phyloP scores from a whole-genome alignment of 2,797 vertebrate genomes.

The Cuniculus paca region DNA sequence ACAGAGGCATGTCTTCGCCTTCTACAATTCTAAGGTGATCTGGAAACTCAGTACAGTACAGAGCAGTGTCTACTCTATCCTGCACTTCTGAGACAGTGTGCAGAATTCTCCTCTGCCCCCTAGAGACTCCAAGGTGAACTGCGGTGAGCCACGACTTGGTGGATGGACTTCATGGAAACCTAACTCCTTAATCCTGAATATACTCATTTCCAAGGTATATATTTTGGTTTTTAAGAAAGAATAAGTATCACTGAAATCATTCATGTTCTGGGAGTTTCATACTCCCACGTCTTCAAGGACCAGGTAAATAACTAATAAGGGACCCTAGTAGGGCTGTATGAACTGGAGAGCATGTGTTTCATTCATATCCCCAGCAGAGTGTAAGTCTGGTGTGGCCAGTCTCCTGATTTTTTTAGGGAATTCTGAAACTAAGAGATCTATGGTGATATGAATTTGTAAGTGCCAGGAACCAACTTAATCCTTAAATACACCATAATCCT shows the following conservation, averaged over 20 bases:
- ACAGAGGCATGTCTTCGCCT: not conserved
- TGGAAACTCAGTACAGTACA: not conserved
- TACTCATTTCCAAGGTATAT: not conserved
- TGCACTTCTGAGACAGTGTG: not conserved
- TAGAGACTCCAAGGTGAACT: slow-evolving; percentile 48
- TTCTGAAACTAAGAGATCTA: not conserved
- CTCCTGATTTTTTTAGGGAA: not conserved
- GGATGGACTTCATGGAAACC: not conserved
- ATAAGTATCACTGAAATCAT: not conserved
- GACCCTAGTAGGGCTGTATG: too few species aligned
- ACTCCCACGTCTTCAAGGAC: not conserved
- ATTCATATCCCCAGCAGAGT: not conserved
- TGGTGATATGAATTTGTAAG: not conserved
- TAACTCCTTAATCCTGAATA: not conserved
- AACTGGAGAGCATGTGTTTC: not conserved
- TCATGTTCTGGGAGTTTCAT: not conserved
- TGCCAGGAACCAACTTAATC: not conserved
- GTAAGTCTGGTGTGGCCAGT: not conserved
- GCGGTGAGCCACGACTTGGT: not conserved
- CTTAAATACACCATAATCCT: not conserved
- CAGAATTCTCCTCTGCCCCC: slow-evolving; percentile 44
- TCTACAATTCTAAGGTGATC: not conserved
- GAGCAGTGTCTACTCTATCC: not conserved
- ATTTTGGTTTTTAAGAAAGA: slow-evolving; percentile 12
- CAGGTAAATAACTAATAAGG: not conserved